A percentile compares a stretch with the other conserved stretches of the same genome.
Evolutionary conservation across 1,140 invertebrate genomes (phyloP).

Genomic region (Drosophila ananassae): DNA sequence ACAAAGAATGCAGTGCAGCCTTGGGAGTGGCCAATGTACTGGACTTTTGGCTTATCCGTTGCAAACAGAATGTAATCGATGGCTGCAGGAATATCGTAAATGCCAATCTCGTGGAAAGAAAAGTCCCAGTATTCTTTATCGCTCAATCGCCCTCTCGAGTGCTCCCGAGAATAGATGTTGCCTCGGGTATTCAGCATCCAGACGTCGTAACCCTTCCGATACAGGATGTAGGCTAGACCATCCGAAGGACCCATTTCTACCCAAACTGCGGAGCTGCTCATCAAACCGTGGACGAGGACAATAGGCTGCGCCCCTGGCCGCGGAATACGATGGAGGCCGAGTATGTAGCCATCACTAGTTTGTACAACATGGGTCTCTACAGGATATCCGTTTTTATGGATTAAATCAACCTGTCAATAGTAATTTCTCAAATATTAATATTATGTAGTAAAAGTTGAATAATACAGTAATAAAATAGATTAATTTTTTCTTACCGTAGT

Average conservation of each 20-base stretch:
- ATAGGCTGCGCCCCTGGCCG: conserved; percentile 72
- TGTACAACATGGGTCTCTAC: conserved; percentile 85
- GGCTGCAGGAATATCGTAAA: conserved; percentile 88
- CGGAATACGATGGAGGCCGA: conserved; percentile 84
- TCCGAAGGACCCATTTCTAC: conserved; percentile 85
- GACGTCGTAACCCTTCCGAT: conserved; percentile 88
- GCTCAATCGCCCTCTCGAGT: conserved; percentile 81
- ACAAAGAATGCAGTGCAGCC: conserved; percentile 86
- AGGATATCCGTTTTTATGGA: conserved; percentile 85
- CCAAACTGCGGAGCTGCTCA: conserved; percentile 86
- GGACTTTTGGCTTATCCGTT: conserved; percentile 81
- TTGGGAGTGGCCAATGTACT: conserved; percentile 85
- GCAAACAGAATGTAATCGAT: conserved; percentile 86
- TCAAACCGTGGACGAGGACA: conserved; percentile 88
- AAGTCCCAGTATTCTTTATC: conserved; percentile 76
- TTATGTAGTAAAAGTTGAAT: no score
- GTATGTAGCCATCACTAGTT: conserved; percentile 85
- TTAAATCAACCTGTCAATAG: conserved; percentile 56
- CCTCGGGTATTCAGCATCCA: conserved; percentile 90
- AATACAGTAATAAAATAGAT: neutral
- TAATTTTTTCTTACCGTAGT: conserved; percentile 8
- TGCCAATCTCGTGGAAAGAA: conserved; percentile 89
- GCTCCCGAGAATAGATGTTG: conserved; percentile 87
- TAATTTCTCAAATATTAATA: no score
- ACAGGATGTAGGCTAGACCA: conserved; percentile 86